phyloP scores from a whole-genome alignment of 2,113 vertebrate genomes.

The Dolichallabes microphthalmus region DNA sequence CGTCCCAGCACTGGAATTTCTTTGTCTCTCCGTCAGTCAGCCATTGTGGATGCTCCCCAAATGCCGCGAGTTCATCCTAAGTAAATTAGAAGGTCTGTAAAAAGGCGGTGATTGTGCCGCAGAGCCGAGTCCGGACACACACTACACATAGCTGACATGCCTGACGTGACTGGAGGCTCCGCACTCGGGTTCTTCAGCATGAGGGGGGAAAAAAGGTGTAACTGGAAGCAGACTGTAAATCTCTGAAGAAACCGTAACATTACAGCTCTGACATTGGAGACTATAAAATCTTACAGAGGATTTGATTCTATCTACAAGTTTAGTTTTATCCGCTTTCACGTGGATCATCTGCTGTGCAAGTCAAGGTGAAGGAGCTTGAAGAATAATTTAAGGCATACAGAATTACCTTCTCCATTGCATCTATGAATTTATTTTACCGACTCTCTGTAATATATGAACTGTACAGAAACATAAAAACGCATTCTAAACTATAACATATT shows the following conservation, averaged over 20 bases:
- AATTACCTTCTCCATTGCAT: not conserved
- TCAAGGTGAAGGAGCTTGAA: not conserved
- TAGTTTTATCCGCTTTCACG: not conserved
- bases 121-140: constrained; percentile 67
- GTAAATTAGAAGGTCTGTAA: constrained; percentile 87
- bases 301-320: not conserved
- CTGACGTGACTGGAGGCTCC: constrained; percentile 60
- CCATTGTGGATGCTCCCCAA: constrained; percentile 86
- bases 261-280: not conserved
- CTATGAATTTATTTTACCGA: not conserved
- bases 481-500: not conserved
- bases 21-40: constrained; percentile 88
- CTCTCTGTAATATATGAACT: not conserved
- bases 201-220: constrained; percentile 49
- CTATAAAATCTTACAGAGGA: not conserved
- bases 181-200: constrained; percentile 49
- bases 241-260: not conserved
- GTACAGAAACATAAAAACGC: too few species aligned
- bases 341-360: not conserved
- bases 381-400: not conserved
- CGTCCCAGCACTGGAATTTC: constrained; percentile 86
- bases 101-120: constrained; percentile 80
- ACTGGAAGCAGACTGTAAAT: not conserved
- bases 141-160: constrained; percentile 70
- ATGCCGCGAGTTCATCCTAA: constrained; percentile 78